Percentiles rank a stretch among this genome's conserved stretches.
Evolutionary conservation across 2,113 vertebrate species (phyloP).

Genomic region (Pycnonotus jocosus): DNA sequence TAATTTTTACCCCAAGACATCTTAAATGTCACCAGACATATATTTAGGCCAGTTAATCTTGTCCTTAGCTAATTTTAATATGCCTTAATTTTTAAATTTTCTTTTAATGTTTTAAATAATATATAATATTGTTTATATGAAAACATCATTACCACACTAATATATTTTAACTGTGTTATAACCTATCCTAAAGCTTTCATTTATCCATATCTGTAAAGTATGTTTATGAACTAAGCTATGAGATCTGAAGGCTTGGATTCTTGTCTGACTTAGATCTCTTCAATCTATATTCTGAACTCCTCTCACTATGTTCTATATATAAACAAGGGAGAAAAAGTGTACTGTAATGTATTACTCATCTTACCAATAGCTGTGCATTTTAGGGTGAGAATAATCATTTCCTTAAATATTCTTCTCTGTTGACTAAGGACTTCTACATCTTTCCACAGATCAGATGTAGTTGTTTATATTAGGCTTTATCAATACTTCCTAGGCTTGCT

Average conservation of each 20-base stretch:
- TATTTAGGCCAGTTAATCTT: not conserved
- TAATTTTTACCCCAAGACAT: not conserved
- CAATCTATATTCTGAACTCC: not conserved
- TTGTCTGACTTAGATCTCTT: not conserved
- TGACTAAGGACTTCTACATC: not conserved
- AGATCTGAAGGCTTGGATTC: not conserved
- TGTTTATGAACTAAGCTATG: not conserved
- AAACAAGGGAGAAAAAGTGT: not conserved
- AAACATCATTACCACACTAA: not conserved
- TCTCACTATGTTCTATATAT: not conserved
- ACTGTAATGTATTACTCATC: not conserved
- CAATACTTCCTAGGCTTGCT: not conserved
- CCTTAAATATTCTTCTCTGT: not conserved
- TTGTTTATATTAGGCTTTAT: not conserved
- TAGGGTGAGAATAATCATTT: not conserved
- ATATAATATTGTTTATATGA: not conserved
- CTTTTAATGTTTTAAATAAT: not conserved
- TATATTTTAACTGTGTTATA: not conserved
- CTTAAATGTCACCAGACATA: not conserved
- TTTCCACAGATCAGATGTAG: not conserved
- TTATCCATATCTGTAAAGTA: not conserved
- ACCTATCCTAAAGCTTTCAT: not conserved
- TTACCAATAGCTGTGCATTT: not conserved
- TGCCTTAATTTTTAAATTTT: not conserved
- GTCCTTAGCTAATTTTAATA: not conserved